Conservation (phyloP, 2,113 vertebrate genomes). For the Jacana jacana region DNA sequence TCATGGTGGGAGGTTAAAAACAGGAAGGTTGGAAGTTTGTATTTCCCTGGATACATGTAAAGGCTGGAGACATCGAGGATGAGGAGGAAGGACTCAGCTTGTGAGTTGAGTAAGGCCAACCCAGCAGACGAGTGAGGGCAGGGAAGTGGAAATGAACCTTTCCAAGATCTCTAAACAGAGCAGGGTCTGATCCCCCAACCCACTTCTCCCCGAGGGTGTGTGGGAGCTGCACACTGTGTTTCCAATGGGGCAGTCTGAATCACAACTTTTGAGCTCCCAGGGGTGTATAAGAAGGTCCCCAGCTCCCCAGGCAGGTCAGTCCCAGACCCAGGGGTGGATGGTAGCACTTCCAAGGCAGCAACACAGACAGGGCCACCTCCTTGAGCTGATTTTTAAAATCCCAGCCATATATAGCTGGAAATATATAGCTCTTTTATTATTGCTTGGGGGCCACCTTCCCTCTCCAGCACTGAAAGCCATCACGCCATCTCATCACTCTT, state of each 20-base stretch:
- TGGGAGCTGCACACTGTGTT: not conserved
- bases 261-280: not conserved
- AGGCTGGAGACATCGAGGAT: not conserved
- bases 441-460: not conserved
- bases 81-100: not conserved
- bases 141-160: not conserved
- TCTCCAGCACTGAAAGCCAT: not conserved
- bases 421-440: not conserved
- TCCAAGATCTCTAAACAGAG: not conserved
- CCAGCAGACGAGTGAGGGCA: not conserved
- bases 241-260: not conserved
- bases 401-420: not conserved
- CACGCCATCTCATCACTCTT: not conserved
- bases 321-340: not conserved
- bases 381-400: not conserved
- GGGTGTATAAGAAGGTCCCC: not conserved
- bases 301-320: not conserved
- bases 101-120: not conserved
- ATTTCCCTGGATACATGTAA: not conserved
- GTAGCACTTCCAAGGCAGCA: not conserved
- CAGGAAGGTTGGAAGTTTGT: not conserved
- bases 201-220: not conserved
- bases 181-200: not conserved
- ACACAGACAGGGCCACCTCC: not conserved
- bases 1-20: not conserved